Evolutionary conservation across 92 coral and sea anemone species (phyloP), one percentile per base, ranked within the genome.

Genomic region (Zoanthus gigantus): DNA sequence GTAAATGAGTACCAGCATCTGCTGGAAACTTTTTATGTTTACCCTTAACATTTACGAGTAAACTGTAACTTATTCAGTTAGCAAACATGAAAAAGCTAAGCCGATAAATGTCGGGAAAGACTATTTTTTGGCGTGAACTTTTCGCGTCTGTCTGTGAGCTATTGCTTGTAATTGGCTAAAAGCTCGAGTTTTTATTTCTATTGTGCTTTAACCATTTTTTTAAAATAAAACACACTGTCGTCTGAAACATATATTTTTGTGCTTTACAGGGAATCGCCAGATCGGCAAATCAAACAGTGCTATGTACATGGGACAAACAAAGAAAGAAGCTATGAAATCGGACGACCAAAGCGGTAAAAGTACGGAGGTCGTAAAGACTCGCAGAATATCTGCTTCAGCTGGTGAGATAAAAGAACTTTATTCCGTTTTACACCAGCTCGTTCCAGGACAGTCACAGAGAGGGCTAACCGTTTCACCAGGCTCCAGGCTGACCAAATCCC

Each of bases 391-490:
- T 9, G 98, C 98, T 17, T 93, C 96, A 2, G 96, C 93, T 30
- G 86, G 84, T 42, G 93, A 95, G 74, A 91, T 95, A 61, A 76
- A 87, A 31, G 93, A 95, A 67, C 83, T 95, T 42, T 95, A 91
- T 77, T 83, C 92, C 6, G 98, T 94, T 45, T 87, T 95, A 7
- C 98, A 95, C 69, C 94, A 86, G 89, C 98, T 95, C 57, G 98
- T 93, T 8, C 96, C 98, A 57, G 72, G 89, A 57, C 83, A 80
- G 73, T 65, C 72, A 12, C 89, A 78, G 72, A 0, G 9, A 14
- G 16, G 42, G n/a, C 9, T 29, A 45, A 57, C 16, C 13, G 84
- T 34, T 60, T 46, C 58, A 9, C 53, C 84, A 12, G 85, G 37
- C 32, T 65, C 85, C 74, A 81, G 45, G 58, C 61, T 81, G 13